Conservation (phyloP, 2,113 vertebrate species). For the Rhombomys opimus region DNA sequence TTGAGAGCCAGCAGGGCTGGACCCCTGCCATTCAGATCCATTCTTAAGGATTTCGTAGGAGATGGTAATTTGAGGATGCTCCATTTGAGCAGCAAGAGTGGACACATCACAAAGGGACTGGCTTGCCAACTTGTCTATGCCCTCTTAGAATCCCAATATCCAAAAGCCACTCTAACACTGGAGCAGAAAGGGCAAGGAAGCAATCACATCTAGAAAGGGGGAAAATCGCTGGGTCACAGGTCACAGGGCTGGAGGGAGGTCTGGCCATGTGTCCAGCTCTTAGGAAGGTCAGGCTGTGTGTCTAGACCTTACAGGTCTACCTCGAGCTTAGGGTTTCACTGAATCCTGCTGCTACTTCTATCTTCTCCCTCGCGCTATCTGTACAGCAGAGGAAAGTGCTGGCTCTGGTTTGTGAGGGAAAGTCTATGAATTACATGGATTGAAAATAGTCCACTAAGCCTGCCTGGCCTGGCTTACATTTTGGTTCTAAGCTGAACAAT, state of each 20-base stretch:
- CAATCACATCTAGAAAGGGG: background rate
- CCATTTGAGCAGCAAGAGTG: rapidly evolving
- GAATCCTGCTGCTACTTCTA: background rate
- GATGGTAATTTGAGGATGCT: background rate
- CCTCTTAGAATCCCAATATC: background rate
- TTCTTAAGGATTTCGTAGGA: background rate
- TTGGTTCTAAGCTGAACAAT: constrained; percentile 42
- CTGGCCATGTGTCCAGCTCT: background rate
- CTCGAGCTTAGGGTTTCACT: background rate
- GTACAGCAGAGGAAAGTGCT: background rate
- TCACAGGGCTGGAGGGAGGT: background rate
- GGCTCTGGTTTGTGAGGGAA: background rate
- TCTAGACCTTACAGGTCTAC: background rate
- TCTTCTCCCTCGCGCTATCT: background rate
- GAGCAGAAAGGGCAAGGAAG: background rate
- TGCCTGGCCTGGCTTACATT: background rate
- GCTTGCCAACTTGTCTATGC: background rate
- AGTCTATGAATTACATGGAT: background rate
- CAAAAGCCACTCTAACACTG: background rate
- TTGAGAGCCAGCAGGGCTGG: background rate
- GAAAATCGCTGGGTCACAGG: background rate
- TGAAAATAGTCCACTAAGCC: background rate
- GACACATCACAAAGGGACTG: no score
- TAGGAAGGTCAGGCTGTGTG: no score
- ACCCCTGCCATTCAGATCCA: background rate